A percentile compares a stretch with the other conserved stretches of the same genome.
phyloP scores from a whole-genome alignment of 2,888 invertebrate species.

The Agrotis puta region DNA sequence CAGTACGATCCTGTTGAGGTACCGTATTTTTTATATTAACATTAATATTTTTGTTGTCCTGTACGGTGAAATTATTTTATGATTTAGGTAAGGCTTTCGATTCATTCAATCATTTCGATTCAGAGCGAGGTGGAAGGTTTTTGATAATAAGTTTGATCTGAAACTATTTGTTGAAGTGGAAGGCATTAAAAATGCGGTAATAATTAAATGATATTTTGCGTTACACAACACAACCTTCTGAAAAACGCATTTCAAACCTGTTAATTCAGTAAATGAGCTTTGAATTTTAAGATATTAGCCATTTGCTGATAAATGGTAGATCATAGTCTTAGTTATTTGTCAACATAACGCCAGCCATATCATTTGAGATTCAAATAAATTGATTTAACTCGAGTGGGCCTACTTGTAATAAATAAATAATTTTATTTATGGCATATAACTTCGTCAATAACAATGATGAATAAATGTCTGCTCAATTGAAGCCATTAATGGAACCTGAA shows the following conservation, averaged over 20 bases:
- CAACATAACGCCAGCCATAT: constrained; percentile 47
- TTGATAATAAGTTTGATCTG: not conserved
- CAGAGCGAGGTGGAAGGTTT: not conserved
- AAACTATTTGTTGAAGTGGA: not conserved
- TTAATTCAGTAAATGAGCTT: constrained; percentile 34
- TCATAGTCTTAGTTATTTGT: constrained; percentile 40
- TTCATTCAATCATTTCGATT: not conserved
- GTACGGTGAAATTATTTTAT: not conserved
- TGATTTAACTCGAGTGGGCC: constrained; percentile 40
- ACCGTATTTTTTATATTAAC: constrained; percentile 43
- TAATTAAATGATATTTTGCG: constrained; percentile 1
- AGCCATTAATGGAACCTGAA: constrained; percentile 46
- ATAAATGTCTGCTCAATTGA: constrained; percentile 56
- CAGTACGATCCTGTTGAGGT: constrained; percentile 48
- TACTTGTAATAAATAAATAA: constrained; percentile 44
- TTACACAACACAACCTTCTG: constrained; percentile 12
- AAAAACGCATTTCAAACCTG: constrained; percentile 18
- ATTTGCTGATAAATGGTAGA: constrained; percentile 42
- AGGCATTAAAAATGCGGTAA: constrained; percentile 7
- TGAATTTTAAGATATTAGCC: constrained; percentile 17
- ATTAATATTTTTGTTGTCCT: constrained; percentile 10
- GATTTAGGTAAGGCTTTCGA: constrained; percentile 2
- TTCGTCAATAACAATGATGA: constrained; percentile 33
- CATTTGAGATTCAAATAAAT: constrained; percentile 58
- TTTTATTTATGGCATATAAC: constrained; percentile 46